Evolutionary conservation across 2,888 invertebrate genomes (phyloP).

Genomic region (Coecobrya sp.): DNA sequence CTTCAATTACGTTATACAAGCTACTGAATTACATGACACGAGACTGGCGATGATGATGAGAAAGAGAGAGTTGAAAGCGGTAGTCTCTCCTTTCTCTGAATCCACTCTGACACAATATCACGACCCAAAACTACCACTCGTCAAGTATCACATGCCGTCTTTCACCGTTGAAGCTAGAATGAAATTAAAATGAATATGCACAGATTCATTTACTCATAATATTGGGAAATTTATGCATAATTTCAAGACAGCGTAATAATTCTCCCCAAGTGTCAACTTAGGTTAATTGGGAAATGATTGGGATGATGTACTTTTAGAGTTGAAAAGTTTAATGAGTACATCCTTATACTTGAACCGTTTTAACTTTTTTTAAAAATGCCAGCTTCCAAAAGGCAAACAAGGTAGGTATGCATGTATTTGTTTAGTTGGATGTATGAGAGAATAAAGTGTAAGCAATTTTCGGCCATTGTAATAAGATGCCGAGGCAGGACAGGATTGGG

Average conservation of each 20-base stretch:
- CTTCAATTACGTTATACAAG: conserved; percentile 63
- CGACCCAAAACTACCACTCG: background rate
- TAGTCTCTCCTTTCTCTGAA: background rate
- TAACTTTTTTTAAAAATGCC: no score
- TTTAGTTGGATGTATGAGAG: background rate
- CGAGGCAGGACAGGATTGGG: background rate
- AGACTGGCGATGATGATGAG: conserved; percentile 23
- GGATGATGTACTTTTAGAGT: no score
- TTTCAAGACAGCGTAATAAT: no score
- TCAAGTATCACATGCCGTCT: background rate
- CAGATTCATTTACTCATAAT: no score
- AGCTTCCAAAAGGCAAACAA: no score
- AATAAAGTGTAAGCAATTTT: background rate
- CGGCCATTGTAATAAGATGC: background rate
- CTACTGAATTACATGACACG: conserved; percentile 59
- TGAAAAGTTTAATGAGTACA: background rate
- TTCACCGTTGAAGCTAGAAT: background rate
- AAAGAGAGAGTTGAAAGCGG: background rate
- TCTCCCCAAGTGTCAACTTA: no score
- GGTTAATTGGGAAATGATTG: background rate
- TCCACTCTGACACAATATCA: background rate
- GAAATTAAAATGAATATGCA: background rate
- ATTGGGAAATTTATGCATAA: no score
- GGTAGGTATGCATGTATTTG: no score
- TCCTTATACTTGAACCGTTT: background rate